Base-by-base conservation (phyloP, 2,797 vertebrate species). In the Heliangelus exortis region DNA sequence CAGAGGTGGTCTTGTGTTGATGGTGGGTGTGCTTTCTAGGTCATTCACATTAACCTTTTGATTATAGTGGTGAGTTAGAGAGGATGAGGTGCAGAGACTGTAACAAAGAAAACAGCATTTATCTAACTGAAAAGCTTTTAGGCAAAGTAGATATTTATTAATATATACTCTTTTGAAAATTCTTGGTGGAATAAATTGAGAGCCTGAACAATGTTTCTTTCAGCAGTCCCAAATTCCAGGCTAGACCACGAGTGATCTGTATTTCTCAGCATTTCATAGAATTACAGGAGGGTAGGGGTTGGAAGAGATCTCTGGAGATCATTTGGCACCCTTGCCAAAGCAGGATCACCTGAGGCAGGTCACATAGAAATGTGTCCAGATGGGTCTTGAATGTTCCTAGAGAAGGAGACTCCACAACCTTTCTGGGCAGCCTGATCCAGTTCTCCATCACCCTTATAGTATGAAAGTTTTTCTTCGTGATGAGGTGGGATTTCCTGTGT, bases 151-250 rank as follows among this genome's bases (percentile, higher is more conserved):
- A 89, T 55, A n/a, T 55, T 55, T 21, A 95, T 94, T 95, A 81
- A 96, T 65, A 90, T 62, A 58, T 92, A 95, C 92, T 96, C 93
- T 77, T 22, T 55, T 93, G 92, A 92, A 96, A 92, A 91, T 93
- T 95, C 67, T 91, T 93, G 61, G 72, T 94, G 45, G 65, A 96
- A 96, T 96, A 94, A 95, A 96, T 94, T 82, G 82, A 92, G 91
- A 93, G 66, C 83, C 89, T 48, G 57, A 85, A 88, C 57, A 86
- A 89, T 92, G 77, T 51, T 96, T 95, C 85, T 96, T 97, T 89
- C 88, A 84, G 62, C 47, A 87, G 84, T 96, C 83, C 89, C 80
- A 74, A 84, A 69, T 84, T 91, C 92, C 45, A 63, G 72, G 53
- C 86, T 66, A 96, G 58, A 89, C 68, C 80, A 95, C 69, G 66